Evolutionary conservation across 2,113 vertebrate species (phyloP).

Genomic region (Trematomus loennbergii): DNA sequence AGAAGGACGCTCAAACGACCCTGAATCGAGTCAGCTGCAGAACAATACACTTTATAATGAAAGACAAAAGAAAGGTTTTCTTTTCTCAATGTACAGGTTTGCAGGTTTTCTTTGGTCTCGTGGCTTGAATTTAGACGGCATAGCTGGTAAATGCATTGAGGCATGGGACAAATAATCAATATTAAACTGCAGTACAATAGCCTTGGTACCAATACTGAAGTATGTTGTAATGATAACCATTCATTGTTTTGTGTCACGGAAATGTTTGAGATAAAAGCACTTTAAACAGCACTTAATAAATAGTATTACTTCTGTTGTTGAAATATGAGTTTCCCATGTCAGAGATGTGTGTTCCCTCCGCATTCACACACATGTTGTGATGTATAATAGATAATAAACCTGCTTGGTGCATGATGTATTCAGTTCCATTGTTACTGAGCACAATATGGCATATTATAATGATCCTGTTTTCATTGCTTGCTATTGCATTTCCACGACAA

Average conservation of each 20-base stretch:
- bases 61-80: neutral
- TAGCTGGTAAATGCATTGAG: slow-evolving; percentile 13
- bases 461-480: slow-evolving; percentile 1
- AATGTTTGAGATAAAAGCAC: neutral
- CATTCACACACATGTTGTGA: neutral
- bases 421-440: neutral
- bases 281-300: neutral
- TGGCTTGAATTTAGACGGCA: slow-evolving; percentile 5
- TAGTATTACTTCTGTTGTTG: neutral
- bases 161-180: slow-evolving; percentile 31
- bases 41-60: neutral
- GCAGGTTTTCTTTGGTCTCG: neutral
- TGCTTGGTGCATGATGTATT: neutral
- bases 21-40: neutral
- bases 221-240: neutral
- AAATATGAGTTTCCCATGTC: neutral
- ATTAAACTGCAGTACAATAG: neutral
- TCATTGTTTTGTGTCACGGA: neutral
- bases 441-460: neutral
- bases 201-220: neutral
- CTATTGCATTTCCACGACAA: neutral
- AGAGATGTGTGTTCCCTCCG: neutral
- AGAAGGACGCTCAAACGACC: neutral
- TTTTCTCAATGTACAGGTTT: neutral
- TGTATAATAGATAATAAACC: slow-evolving; percentile 3